Evolutionary conservation across 2,888 invertebrate genomes (phyloP), one percentile per base, ranked within the genome.

Genomic region (Cecidostiba fungosa): DNA sequence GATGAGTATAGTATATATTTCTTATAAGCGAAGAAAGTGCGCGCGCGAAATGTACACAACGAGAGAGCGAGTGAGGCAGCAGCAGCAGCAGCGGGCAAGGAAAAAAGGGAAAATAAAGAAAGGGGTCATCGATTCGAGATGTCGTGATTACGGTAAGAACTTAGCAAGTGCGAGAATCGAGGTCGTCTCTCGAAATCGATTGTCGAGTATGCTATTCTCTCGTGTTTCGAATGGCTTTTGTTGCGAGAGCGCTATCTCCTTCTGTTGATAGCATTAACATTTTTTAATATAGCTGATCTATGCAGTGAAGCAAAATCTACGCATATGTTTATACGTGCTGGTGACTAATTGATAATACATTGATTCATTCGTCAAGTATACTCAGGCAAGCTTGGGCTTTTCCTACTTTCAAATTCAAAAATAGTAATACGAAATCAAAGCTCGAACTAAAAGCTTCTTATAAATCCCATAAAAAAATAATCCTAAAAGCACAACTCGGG

Each of bases 61-160:
- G 36, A 54, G 3, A 32, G 70, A 54, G 54, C 8, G 54, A 54
- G 54, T 12, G 32, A 32, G 69, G 26, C 29, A 69, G 19, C 47
- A 73, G 43, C 54, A 32, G 26, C 29, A 69, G 19, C 47, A 73
- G 43, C 54, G 73, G 66, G 74, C 62, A 74, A 50, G 69, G 73
- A 43, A 77, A 43, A 77, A 77, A 82, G 54, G 32, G 70, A 81
- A 69, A 39, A 77, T 74, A 69, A 85, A 83, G 80, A 89, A 89
- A 84, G 88, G 86, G 89, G 88, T 87, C 89, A 88, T 89, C 88
- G 89, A 89, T 89, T 89, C 59, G 86, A 87, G 85, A 89, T 89
- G 88, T 86, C 87, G 83, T 84, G 88, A 89, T 90, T 89, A 87
- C 62, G 62, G 80, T 81, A 82, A 87, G 85, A 87, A 85, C 86